These are phyloP conservation scores for Sternotherus odoratus DNA, from an alignment of 2,797 vertebrate species.

Conservation along the genomic window DNA sequence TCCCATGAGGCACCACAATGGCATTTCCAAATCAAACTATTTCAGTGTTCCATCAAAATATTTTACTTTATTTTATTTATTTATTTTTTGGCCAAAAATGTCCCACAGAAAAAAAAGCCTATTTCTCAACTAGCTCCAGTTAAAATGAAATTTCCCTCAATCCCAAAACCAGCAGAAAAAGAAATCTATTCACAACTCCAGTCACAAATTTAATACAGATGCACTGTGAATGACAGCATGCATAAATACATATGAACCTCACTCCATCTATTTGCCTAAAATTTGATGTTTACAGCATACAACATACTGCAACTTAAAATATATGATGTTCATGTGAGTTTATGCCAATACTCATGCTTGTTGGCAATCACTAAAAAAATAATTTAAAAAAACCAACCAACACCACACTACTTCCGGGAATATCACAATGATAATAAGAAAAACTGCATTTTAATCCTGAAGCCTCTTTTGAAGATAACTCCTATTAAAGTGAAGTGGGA, in stretches of 20 bases:
- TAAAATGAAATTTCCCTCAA: background rate
- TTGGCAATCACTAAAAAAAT: background rate
- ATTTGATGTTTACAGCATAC: conserved; percentile 45
- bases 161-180: conserved; percentile 48
- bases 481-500: conserved; percentile 33
- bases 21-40: background rate
- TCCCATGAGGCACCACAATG: accelerated
- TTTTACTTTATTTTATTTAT: background rate
- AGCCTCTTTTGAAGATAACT: conserved; percentile 47
- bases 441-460: conserved; percentile 48
- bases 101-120: background rate
- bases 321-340: conserved; percentile 8
- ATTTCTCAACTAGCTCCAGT: background rate
- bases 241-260: background rate
- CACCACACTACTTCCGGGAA: conserved; percentile 19
- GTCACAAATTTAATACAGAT: conserved; percentile 44
- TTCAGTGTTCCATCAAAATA: background rate
- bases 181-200: conserved; percentile 24
- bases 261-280: conserved; percentile 49
- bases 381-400: background rate
- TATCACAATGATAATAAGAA: conserved; percentile 47
- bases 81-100: background rate
- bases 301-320: conserved; percentile 5
- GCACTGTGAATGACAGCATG: conserved; percentile 30
- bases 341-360: conserved; percentile 27